Evolutionary conservation across 2,888 invertebrate species (phyloP), one percentile per base, ranked within the genome.

Genomic region (Tolmerus cingulatus): DNA sequence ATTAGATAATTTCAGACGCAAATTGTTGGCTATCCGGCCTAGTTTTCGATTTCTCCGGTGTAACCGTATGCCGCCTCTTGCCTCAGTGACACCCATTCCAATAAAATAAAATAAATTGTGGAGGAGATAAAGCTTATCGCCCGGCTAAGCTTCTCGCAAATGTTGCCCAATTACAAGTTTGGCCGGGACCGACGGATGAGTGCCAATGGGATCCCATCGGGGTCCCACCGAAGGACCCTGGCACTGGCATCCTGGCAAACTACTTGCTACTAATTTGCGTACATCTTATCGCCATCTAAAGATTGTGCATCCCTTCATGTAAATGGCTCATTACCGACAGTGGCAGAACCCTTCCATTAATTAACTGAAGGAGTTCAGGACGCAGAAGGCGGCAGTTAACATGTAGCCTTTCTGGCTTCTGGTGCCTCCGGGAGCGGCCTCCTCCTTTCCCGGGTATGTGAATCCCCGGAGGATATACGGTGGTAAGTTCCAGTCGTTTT

Each of bases 181-280:
- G 82, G 79, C 79, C 82, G 66, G 27, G 82, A 19, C 14, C 66
- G 66, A 37, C 82, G 40, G 66, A 84, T 66, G 66, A 40, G 66
- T 84, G 82, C 66, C 57, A 37, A 84, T 46, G 57, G 57, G 19
- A n/a, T 51, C n/a, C 74, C 74, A 74, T 23, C 40, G 16, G 37
- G 55, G 55, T 55, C 55, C 19, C 55, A 55, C n/a, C 55, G n/a
- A 55, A 4, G n/a, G 55, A 55, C 55, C 55, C 55, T 43, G 2
- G 9, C 34, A 37, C 66, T 66, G 27, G 66, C 30, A 16, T 46
- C 43, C 51, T 43, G 74, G 85, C 85, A 74, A 43, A 74, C 85
- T 85, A 85, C 74, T 85, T 85, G 85, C 85, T 85, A 85, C 85
- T 85, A 85, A 85, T 85, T 85, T 85, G 85, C 85, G 85, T 85